A percentile compares a stretch with the other conserved stretches of the same genome.
Conservation (phyloP, 2,113 vertebrate genomes). For the Nothocercus nigrocapillus region DNA sequence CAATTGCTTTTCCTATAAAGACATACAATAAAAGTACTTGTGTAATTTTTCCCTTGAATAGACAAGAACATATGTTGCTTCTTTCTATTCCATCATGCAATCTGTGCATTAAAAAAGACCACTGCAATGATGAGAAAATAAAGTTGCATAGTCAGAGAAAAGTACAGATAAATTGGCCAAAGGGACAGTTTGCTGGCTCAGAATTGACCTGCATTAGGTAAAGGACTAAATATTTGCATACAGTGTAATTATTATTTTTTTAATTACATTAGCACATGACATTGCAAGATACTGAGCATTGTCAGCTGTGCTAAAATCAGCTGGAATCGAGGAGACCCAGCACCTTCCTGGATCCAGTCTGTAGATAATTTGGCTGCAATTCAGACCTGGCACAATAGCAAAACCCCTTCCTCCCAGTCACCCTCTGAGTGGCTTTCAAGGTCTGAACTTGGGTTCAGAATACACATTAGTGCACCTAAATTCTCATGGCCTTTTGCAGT, state of each 20-base stretch:
- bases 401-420: not conserved
- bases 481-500: not conserved
- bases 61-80: not conserved
- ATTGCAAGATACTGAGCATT: not conserved
- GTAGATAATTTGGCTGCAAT: not conserved
- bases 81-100: not conserved
- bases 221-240: not conserved
- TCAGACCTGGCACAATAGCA: accelerated
- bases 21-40: not conserved
- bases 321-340: not conserved
- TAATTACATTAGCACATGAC: not conserved
- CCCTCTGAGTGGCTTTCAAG: not conserved
- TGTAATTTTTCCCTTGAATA: constrained; percentile 1
- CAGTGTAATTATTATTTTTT: not conserved
- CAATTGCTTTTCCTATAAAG: not conserved
- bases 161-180: not conserved
- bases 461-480: not conserved
- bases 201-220: not conserved
- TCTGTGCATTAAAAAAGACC: not conserved
- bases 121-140: not conserved
- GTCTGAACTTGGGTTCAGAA: not conserved
- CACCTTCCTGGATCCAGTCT: not conserved
- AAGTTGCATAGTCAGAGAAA: not conserved
- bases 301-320: not conserved
- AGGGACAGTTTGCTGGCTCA: not conserved